These are phyloP conservation scores for Lasioglossum pauxillum DNA, from an alignment of 2,888 invertebrate species.

Conservation along the genomic window DNA sequence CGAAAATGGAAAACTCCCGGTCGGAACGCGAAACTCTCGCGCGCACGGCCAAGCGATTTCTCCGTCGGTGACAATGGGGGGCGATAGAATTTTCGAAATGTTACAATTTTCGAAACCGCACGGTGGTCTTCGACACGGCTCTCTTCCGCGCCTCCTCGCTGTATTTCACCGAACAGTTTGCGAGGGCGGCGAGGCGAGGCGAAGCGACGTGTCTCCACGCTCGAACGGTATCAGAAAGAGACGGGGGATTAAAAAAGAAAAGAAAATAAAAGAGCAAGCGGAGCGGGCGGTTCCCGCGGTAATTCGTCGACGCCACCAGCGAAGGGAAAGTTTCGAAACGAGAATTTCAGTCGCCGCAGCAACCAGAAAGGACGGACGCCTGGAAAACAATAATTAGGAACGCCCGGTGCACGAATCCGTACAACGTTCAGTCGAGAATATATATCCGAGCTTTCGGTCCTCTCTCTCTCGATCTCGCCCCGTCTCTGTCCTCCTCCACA, in stretches of 20 bases:
- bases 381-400: constrained; percentile 82
- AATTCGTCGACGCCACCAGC: constrained; percentile 56
- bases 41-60: neutral
- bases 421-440: constrained; percentile 81
- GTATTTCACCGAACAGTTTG: constrained; percentile 28
- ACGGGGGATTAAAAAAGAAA: neutral
- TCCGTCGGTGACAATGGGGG: neutral
- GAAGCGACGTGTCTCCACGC: neutral
- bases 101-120: constrained; percentile 6
- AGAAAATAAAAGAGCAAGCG: constrained; percentile 23
- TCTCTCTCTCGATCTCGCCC: constrained; percentile 12
- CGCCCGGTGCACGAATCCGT: constrained; percentile 79
- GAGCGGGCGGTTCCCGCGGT: constrained; percentile 41
- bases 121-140: neutral
- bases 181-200: constrained; percentile 18
- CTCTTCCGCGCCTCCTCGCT: neutral
- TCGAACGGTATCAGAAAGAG: constrained; percentile 44
- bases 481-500: constrained; percentile 8
- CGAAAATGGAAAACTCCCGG: neutral
- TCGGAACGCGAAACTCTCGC: neutral
- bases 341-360: constrained; percentile 73
- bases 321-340: constrained; percentile 71
- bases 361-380: constrained; percentile 73
- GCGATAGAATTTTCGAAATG: constrained; percentile 6
- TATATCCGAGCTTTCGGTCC: constrained; percentile 81